A percentile compares a stretch with the other conserved stretches of the same genome.
phyloP scores from a whole-genome alignment of 1,140 invertebrate genomes.

The Drosophila parvula region DNA sequence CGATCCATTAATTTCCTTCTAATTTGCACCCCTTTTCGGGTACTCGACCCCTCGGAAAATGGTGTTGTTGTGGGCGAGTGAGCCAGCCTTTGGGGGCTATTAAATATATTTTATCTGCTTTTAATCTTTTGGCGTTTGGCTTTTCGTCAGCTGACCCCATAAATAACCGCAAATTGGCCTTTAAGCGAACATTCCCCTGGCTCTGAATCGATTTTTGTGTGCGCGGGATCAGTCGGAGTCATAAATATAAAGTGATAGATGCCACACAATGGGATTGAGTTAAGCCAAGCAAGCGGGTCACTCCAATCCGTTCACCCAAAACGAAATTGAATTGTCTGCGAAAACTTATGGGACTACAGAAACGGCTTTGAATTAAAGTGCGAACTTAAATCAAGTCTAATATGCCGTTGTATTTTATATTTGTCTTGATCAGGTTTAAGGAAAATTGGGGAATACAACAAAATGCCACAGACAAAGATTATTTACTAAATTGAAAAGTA shows the following conservation, averaged over 20 bases:
- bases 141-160: constrained; percentile 78
- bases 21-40: constrained; percentile 20
- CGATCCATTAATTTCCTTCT: constrained; percentile 41
- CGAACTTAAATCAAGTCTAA: not conserved
- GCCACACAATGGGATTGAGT: constrained; percentile 22
- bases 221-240: constrained; percentile 52
- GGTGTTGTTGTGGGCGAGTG: constrained; percentile 25
- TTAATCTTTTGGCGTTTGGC: constrained; percentile 80
- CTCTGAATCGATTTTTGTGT: constrained; percentile 45
- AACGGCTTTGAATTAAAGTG: not conserved
- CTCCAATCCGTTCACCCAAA: constrained; percentile 15
- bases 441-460: no score
- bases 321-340: constrained; percentile 42
- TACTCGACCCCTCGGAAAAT: not conserved
- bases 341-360: not conserved
- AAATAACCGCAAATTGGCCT: constrained; percentile 81
- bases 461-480: not conserved
- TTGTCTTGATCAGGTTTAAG: no score
- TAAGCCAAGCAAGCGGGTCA: not conserved
- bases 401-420: not conserved
- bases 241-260: constrained; percentile 81
- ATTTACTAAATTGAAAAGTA: not conserved
- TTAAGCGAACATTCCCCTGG: constrained; percentile 65
- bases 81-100: constrained; percentile 55
- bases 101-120: constrained; percentile 81